Percentiles rank a stretch among this genome's conserved stretches.
Evolutionary conservation across 2,888 invertebrate species (phyloP).

Genomic region (Ecliptopera silaceata): DNA sequence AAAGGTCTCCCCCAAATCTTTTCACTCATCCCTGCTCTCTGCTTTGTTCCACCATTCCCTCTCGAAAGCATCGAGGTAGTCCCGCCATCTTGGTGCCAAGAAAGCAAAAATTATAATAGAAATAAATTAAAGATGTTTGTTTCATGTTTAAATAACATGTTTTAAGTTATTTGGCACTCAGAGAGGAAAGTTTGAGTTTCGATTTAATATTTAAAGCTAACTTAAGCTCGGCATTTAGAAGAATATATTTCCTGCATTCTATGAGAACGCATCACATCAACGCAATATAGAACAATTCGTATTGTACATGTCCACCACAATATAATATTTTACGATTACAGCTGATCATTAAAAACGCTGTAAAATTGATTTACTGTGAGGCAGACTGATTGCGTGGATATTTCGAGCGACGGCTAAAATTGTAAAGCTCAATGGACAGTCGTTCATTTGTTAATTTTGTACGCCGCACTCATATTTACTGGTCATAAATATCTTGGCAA

Average conservation of each 20-base stretch:
- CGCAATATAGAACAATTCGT: conserved; percentile 24
- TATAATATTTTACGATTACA: conserved; percentile 61
- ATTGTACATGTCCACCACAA: conserved; percentile 30
- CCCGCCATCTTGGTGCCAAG: no score
- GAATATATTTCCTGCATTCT: conserved; percentile 6
- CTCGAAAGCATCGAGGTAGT: no score
- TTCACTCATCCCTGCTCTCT: no score
- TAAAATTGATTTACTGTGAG: conserved; percentile 74
- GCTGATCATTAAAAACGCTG: conserved; percentile 71
- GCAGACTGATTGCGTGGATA: conserved; percentile 64
- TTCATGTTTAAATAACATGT: no score
- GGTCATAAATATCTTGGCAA: conserved; percentile 67
- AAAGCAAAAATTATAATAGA: no score
- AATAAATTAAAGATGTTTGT: no score
- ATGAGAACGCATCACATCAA: not conserved
- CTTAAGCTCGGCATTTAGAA: not conserved
- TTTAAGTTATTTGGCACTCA: no score
- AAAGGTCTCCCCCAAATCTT: no score
- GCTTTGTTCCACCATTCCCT: no score
- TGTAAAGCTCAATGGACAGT: conserved; percentile 69
- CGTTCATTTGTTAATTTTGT: conserved; percentile 79
- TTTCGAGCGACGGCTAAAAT: conserved; percentile 62
- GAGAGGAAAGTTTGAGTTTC: no score
- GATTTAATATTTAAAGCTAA: no score
- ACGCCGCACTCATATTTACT: conserved; percentile 67